Evolutionary conservation across 2,113 vertebrate species (phyloP).

Genomic region (Anoura caudifer): DNA sequence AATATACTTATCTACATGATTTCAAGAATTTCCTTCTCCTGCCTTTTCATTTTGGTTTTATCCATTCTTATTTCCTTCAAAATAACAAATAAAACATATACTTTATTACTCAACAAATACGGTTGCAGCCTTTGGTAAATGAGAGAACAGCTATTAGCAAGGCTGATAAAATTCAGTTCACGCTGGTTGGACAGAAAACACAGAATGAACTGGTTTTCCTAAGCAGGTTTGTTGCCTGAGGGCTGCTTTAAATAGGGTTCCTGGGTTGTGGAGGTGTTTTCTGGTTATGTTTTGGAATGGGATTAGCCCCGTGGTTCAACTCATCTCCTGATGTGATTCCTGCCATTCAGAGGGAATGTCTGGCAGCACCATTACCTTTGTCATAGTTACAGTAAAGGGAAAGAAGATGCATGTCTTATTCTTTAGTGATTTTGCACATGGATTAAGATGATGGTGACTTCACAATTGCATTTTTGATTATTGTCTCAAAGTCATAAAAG

Average conservation of each 20-base stretch:
- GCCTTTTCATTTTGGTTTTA: neutral
- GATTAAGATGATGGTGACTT: neutral
- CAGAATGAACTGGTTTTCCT: neutral
- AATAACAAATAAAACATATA: neutral
- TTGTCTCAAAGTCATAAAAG: neutral
- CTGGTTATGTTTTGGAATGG: neutral
- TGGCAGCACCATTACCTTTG: neutral
- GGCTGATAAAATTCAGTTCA: neutral
- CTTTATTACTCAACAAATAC: neutral
- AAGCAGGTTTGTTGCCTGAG: neutral
- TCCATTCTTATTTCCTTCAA: neutral
- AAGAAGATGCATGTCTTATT: neutral
- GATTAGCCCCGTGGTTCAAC: neutral
- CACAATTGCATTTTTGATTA: neutral
- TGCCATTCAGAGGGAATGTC: neutral
- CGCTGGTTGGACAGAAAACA: neutral
- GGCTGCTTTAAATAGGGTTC: neutral
- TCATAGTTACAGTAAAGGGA: neutral
- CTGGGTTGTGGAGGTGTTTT: neutral
- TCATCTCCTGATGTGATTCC: neutral
- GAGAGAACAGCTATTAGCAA: neutral
- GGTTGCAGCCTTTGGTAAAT: neutral
- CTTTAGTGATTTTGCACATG: neutral
- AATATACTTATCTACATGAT: neutral
- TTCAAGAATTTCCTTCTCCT: neutral